Evolutionary conservation across 2,797 vertebrate genomes (phyloP).

Genomic region (Telmatherina bonti): DNA sequence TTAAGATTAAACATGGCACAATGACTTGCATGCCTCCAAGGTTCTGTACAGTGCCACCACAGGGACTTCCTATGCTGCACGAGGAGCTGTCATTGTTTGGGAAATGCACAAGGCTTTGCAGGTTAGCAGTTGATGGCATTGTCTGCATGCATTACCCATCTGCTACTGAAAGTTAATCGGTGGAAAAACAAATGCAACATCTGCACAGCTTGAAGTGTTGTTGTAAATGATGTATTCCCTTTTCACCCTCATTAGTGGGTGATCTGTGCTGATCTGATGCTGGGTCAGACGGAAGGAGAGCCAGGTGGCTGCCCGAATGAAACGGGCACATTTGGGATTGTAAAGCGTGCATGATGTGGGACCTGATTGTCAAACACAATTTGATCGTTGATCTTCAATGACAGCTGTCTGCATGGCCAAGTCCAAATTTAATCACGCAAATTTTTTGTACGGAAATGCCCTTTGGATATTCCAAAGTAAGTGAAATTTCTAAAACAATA

Average conservation of each 20-base stretch:
- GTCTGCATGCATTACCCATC: constrained; percentile 68
- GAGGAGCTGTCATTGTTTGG: constrained; percentile 54
- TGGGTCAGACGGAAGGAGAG: constrained; percentile 37
- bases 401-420: constrained; percentile 31
- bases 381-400: constrained; percentile 26
- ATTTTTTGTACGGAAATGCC: constrained; percentile 11
- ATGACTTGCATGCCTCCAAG: constrained; percentile 52
- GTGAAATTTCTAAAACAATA: background rate
- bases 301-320: constrained; percentile 43
- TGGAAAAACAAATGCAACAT: constrained; percentile 73
- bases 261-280: constrained; percentile 42
- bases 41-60: constrained; percentile 53
- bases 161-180: constrained; percentile 69
- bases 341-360: constrained; percentile 19
- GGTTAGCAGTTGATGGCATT: constrained; percentile 36
- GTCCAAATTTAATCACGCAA: constrained; percentile 23
- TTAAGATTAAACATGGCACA: constrained; percentile 62
- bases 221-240: constrained; percentile 37
- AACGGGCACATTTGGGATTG: constrained; percentile 32
- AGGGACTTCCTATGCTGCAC: constrained; percentile 47
- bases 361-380: constrained; percentile 29
- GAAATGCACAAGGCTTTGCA: constrained; percentile 44
- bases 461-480: constrained; percentile 12
- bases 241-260: constrained; percentile 51
- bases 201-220: constrained; percentile 58